Base-by-base conservation (phyloP, 2,797 vertebrate genomes). In the Helostoma temminkii region DNA sequence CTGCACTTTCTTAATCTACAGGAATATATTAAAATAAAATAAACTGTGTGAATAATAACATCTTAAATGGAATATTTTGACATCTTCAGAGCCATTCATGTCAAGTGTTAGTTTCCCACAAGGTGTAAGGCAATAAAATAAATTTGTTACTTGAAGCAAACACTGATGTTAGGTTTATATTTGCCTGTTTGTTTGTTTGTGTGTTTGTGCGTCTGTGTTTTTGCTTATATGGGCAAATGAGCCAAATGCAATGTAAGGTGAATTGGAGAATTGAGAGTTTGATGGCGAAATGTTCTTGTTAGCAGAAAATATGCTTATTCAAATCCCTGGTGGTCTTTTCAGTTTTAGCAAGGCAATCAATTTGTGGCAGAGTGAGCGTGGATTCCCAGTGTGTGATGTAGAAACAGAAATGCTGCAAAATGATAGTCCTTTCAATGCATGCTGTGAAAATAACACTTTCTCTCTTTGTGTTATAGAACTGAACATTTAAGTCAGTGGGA, bases 321-420 rank as follows among this genome's bases (percentile, higher is more conserved):
- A 86, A 89, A 85, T 90, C 92, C 89, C 88, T 32, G 54, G 83
- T 80, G 89, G 66, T 76, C 71, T 39, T 77, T 83, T 73, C 72
- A 67, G 70, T 88, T 93, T 93, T 80, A 86, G 87, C 87, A 89
- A 91, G 71, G 91, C 86, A 89, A 88, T 91, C 88, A 86, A 85
- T 92, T 88, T 71, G 65, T 58, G 74, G 60, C 76, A 26, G 15
- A 74, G 80, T 24, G 9, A 60, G 78, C 88, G 83, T 86, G 54
- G 87, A 89, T 90, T 90, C 82, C 76, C 85, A 71, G 84, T 87
- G 78, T 83, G 71, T 67, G 75, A 75, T 71, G 54, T 24, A 57
- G 69, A 71, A 84, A 78, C 50, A 79, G 46, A 83, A 84, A 85
- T 83, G 74, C 61, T 83, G 81, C 66, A 78, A 77, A 86, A 80